Evolutionary conservation across 2,113 vertebrate species (phyloP), one percentile per base, ranked within the genome.

Genomic region (Cheilinus undulatus): DNA sequence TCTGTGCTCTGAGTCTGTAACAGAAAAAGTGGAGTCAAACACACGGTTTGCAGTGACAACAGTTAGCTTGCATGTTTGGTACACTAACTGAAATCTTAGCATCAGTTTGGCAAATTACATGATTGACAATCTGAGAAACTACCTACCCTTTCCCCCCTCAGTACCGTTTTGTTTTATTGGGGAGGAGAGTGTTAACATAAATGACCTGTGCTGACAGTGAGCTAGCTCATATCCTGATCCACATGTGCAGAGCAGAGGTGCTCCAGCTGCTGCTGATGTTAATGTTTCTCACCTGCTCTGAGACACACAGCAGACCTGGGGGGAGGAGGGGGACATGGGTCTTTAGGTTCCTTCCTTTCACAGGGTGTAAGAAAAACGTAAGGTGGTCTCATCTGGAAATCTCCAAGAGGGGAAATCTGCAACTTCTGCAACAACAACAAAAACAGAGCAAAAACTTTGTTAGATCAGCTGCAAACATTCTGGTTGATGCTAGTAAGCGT

Each of bases 281-380:
- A 87, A 88, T 82, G 88, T 82, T 69, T 86, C 88, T 90, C 88
- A 90, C 88, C 91, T 90, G 84, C 82, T 84, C 73, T 46, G 65
- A 46, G 66, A 70, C 85, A 80, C 49, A 51, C 80, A 56, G 75
- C 23, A 12, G 50, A 30, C 53, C 7, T 9, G 63, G 22, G 17
- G 52, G 6, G 19, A n/a, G 30, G 28, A 15, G 20, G 5, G 13
- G 9, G 7, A 32, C 32, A 32, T 5, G 11, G 8, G 11, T 2
- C 66, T 17, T 49, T 64, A 62, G 62, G 75, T 81, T 36, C 11
- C 64, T 61, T 69, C 45, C 61, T 57, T 46, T 49, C 45, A 73
- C 78, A 60, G 1, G 42, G 59, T 59, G 66, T 69, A 69, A 66
- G 63, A 60, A 69, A 42, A 79, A 68, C 52, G 76, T 80, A 84